Evolutionary conservation across 2,797 vertebrate species (phyloP).

Genomic region (Chloroceryle amazona): DNA sequence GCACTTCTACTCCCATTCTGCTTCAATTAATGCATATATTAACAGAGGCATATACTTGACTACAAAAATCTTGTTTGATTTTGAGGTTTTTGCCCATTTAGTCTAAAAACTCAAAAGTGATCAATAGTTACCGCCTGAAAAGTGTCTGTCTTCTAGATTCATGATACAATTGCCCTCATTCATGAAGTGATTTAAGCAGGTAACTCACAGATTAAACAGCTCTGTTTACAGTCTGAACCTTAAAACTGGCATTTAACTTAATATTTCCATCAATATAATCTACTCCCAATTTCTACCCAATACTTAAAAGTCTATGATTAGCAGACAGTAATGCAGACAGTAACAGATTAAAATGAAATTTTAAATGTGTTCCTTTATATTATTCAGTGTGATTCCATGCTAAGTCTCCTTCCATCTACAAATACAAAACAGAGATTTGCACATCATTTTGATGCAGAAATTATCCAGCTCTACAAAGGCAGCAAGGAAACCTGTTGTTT

Average conservation of each 20-base stretch:
- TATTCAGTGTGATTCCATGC: neutral
- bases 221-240: constrained; percentile 46
- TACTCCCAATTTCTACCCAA: constrained; percentile 5
- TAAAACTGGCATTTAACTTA: constrained; percentile 60
- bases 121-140: constrained; percentile 69
- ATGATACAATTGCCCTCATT: constrained; percentile 58
- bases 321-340: neutral
- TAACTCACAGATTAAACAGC: constrained; percentile 68
- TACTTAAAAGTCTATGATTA: neutral
- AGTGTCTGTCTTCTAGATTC: constrained; percentile 35
- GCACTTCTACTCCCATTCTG: constrained; percentile 1
- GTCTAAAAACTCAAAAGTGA: constrained; percentile 65
- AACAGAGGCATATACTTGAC: constrained; percentile 31
- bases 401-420: neutral
- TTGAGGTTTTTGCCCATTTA: constrained; percentile 11
- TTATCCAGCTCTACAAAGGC: neutral
- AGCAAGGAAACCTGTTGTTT: neutral
- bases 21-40: constrained; percentile 52
- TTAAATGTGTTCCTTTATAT: neutral
- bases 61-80: constrained; percentile 42
- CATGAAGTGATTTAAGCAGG: constrained; percentile 59
- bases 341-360: neutral
- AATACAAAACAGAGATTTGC: neutral
- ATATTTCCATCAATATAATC: constrained; percentile 62
- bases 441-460: neutral